Base-by-base conservation (phyloP, 2,797 vertebrate genomes). In the Diplodus sargus region DNA sequence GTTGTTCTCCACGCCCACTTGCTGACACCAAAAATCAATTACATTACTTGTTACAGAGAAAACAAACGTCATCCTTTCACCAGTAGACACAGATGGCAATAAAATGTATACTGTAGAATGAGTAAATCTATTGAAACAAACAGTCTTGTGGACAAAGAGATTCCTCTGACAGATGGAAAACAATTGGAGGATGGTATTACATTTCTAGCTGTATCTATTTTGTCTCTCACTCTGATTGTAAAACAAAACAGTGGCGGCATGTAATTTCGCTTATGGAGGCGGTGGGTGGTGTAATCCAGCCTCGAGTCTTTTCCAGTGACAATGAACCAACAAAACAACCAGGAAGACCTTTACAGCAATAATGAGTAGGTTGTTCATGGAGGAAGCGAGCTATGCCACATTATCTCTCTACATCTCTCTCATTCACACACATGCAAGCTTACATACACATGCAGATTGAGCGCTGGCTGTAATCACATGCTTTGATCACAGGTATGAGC, bases 221-320 rank as follows among this genome's bases (percentile, higher is more conserved):
- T 68, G 61, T 75, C 67, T 70, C 67, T 85, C 66, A 34, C 60
- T 79, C 66, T 81, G 81, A 83, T 56, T 68, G 70, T 73, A 60
- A 67, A 83, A 84, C 72, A 87, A 89, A 87, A 85, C 77, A 70
- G 64, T 20, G 17, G 53, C 61, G 34, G 47, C 78, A 60, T 80
- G 84, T 83, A 58, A 88, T 89, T 88, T 85, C 78, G 53, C 60
- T 82, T 47, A 74, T 11, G 66, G 57, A 88, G 82, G 59, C 51
- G 6, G 80, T 74, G 76, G 78, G 76, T 81, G 82, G 77, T 70
- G 67, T 76, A 68, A 85, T 86, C 79, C 73, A 80, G 74, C 75
- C 68, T 23, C 13, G 61, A 80, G 66, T 75, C 73, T 52, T 47
- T 78, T 79, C 22, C 71, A 51, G 61, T 82, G 56, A 84, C 85